phyloP scores from a whole-genome alignment of 2,113 vertebrate genomes.

The Phrynosoma platyrhinos region DNA sequence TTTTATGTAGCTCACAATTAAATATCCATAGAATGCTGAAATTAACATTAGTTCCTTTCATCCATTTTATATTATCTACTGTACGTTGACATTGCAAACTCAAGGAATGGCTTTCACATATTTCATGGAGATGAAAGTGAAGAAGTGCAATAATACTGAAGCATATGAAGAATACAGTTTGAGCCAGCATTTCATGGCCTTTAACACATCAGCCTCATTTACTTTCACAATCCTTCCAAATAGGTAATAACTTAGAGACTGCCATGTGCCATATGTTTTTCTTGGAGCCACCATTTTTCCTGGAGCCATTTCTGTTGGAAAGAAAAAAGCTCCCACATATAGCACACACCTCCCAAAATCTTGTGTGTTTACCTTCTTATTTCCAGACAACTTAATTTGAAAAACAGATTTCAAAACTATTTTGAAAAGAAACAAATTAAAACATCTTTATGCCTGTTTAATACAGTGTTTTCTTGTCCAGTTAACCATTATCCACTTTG shows the following conservation, averaged over 20 bases:
- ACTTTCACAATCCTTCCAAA: constrained; percentile 45
- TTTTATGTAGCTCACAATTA: constrained; percentile 61
- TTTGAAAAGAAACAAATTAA: constrained; percentile 44
- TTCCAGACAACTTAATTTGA: constrained; percentile 46
- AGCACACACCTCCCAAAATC: neutral
- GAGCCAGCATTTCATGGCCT: constrained; percentile 52
- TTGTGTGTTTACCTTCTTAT: neutral
- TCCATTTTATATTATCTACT: constrained; percentile 40
- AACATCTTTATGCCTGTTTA: constrained; percentile 11
- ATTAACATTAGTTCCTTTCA: constrained; percentile 47
- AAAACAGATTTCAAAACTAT: constrained; percentile 25
- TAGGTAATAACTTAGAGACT: constrained; percentile 29
- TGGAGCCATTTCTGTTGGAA: neutral
- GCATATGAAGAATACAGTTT: constrained; percentile 61
- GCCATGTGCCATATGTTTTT: neutral
- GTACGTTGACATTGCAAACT: constrained; percentile 65
- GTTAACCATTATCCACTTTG: constrained; percentile 25
- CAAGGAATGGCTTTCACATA: constrained; percentile 70
- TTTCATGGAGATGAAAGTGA: constrained; percentile 75
- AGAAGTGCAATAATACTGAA: constrained; percentile 71
- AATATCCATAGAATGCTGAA: constrained; percentile 53
- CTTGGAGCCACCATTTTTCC: constrained; percentile 55
- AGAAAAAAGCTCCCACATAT: neutral
- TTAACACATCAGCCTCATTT: constrained; percentile 51
- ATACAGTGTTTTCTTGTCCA: neutral